Base-by-base conservation (phyloP, 2,888 invertebrate genomes). In the Tanytarsus gracilentus region DNA sequence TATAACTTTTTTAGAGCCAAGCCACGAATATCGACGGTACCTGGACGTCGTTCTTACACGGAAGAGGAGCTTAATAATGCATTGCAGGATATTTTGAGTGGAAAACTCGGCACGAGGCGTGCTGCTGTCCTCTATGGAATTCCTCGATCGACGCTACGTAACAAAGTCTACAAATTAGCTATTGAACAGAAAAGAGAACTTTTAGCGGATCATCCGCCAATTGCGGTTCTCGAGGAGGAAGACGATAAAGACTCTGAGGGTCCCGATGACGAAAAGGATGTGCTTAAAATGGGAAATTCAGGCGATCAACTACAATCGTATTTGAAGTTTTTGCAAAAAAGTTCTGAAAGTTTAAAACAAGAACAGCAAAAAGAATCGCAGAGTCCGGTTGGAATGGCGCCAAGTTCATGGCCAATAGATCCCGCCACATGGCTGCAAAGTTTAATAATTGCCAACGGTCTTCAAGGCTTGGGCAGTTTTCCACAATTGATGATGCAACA, bases 81-180 rank as follows among this genome's bases (percentile, higher is more conserved):
- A n/a, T 82, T 98, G 62, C 81, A 88, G 62, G 97, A 96, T 75
- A 94, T 97, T 70, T 88, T 92, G 73, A 87, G 87, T 65, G 95
- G 95, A 16, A 88, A 91, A 69, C 78, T 97, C 66, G 96, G 95
- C 65, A 94, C 95, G 5, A 78, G 96, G 49, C 80, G 96, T 62
- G 96, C 97, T 7, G 91, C 97, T 58, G 91, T 92, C 60, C 86
- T 95, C 67, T 98, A 98, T 75, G 94, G 95, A 67, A 95, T 97
- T 71, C 97, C 97, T 6, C 82, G 97, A 65, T 95, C 97, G 65
- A 97, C 96, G 25, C 82, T 98, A 55, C 83, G 97, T 64, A 98
- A 96, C 78, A 98, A 98, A 77, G 92, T 90, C 70, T 87, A 88
- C 79, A 91, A 91, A 73, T 77, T 88, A 69, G 79, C 83, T 61